Conservation (phyloP, 35 echinoderm and acorn worm genomes). For the Amphiura filiformis region DNA sequence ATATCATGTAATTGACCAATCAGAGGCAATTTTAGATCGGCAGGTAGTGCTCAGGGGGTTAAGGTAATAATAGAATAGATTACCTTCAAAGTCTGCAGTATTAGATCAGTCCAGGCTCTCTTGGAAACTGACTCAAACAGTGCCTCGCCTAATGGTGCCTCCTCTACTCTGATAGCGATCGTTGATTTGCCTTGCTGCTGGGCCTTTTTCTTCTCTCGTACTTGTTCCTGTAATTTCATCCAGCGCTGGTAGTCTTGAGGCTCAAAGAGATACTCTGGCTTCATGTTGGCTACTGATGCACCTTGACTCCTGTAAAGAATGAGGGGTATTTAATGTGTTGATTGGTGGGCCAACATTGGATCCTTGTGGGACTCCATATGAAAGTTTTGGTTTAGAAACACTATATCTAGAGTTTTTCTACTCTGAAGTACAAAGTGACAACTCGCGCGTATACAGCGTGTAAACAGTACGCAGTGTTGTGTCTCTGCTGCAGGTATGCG, state of each 20-base stretch:
- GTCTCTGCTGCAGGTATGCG: too few relatives aligned
- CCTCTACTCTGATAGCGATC: slow-evolving; percentile 38
- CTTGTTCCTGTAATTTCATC: slow-evolving; percentile 72
- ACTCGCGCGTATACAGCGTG: too few relatives aligned
- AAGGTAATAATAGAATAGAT: not conserved
- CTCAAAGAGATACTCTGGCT: slow-evolving; percentile 95
- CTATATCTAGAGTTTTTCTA: too few relatives aligned
- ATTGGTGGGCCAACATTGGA: not conserved
- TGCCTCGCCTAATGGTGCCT: slow-evolving; percentile 66
- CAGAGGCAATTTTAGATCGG: too few relatives aligned
- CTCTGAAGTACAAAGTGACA: too few relatives aligned
- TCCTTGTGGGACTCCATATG: not conserved
- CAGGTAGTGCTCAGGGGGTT: too few relatives aligned
- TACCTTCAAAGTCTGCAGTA: slow-evolving; percentile 93
- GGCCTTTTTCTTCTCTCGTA: slow-evolving; percentile 59
- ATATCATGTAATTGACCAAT: too few relatives aligned
- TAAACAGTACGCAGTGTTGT: too few relatives aligned
- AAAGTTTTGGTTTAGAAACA: too few relatives aligned
- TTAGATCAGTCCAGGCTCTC: slow-evolving; percentile 91
- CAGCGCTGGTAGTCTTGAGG: slow-evolving; percentile 89
- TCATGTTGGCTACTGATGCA: slow-evolving; percentile 83
- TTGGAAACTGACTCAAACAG: slow-evolving; percentile 97
- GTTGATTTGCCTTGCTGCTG: slow-evolving; percentile 47
- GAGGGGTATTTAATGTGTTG: not conserved
- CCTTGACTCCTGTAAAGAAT: slow-evolving; percentile 76